Evolutionary conservation across 2,113 vertebrate species (phyloP), one percentile per base, ranked within the genome.

Genomic region (Piprites chloris): DNA sequence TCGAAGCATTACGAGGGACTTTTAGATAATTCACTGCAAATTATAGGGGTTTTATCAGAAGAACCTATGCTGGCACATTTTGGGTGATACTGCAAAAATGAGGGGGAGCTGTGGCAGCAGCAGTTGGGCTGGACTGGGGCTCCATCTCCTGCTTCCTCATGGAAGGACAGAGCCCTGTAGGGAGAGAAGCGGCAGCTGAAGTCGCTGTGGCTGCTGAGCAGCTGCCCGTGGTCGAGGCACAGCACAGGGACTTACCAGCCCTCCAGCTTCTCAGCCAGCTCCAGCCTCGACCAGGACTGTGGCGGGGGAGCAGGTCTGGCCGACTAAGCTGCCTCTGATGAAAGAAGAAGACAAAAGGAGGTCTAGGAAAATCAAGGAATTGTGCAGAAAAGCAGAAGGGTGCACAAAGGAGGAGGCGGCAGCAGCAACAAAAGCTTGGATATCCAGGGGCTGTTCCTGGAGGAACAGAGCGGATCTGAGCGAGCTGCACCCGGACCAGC

Each of bases 61-160:
- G 20, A 68, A 50, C 30, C 16, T 15, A 0, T 4, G 46, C 59
- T 55, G 47, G 62, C 49, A 62, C 9, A 3, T 46, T 88, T 73
- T 35, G 63, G 76, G 59, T 9, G 41, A 37, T 8, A 22, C 4
- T 12, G 37, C 22, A 32, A 20, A 21, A 63, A 15, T 2, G 33
- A 47, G 14, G 33, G 83, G 53, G 41, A 80, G 72, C 67, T 42
- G 72, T 7, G 32, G 47, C 23, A 62, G 84, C 41, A 21, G 72
- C n/a, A 32, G n/a, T 18, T 83, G 93, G 89, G 83, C 58, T 72
- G 78, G 78, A 39, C 49, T 88, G 75, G 90, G 88, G 85, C 93
- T 95, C 88, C 91, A 95, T 63, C 88, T 92, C 91, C 96, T 83
- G 89, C 89, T 90, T 53, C 14, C 21, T 75, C 22, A 28, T 0